phyloP scores from a whole-genome alignment of 2,113 vertebrate genomes.

The Carlito syrichta region DNA sequence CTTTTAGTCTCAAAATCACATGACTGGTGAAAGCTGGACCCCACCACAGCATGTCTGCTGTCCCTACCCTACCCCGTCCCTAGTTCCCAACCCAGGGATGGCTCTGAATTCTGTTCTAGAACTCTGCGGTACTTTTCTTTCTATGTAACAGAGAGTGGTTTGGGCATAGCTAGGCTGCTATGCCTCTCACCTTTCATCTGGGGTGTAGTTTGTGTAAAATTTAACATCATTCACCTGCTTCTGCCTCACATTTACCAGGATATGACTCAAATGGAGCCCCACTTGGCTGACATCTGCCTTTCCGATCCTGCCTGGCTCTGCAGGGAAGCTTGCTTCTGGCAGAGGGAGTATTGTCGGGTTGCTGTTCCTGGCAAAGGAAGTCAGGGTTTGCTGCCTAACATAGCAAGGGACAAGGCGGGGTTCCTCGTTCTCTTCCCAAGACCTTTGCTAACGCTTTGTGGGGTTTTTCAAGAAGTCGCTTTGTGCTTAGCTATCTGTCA shows the following conservation, averaged over 20 bases:
- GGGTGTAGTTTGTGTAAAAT: neutral
- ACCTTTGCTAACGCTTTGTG: constrained; percentile 24
- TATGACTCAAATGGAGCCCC: constrained; percentile 1
- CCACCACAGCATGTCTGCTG: neutral
- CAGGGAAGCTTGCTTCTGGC: constrained; percentile 55
- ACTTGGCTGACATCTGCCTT: constrained; percentile 49
- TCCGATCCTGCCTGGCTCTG: constrained; percentile 25
- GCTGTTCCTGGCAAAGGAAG: constrained; percentile 59
- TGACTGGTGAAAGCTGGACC: neutral
- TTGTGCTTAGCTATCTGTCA: constrained; percentile 31
- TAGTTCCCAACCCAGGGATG: neutral
- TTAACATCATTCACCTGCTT: constrained; percentile 55
- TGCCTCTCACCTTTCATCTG: neutral
- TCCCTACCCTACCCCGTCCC: neutral
- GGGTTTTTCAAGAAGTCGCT: constrained; percentile 47
- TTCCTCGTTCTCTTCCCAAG: constrained; percentile 20
- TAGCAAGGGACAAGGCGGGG: constrained; percentile 31
- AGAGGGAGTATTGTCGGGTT: neutral
- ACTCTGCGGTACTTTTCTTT: neutral
- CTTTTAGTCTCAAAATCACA: neutral
- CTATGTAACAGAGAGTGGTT: neutral
- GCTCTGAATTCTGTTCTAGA: neutral
- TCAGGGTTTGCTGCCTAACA: constrained; percentile 58
- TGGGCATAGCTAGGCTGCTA: neutral
- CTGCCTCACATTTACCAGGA: constrained; percentile 45